phyloP scores from a whole-genome alignment of 1,140 invertebrate genomes.

The Harpegnathos saltator region DNA sequence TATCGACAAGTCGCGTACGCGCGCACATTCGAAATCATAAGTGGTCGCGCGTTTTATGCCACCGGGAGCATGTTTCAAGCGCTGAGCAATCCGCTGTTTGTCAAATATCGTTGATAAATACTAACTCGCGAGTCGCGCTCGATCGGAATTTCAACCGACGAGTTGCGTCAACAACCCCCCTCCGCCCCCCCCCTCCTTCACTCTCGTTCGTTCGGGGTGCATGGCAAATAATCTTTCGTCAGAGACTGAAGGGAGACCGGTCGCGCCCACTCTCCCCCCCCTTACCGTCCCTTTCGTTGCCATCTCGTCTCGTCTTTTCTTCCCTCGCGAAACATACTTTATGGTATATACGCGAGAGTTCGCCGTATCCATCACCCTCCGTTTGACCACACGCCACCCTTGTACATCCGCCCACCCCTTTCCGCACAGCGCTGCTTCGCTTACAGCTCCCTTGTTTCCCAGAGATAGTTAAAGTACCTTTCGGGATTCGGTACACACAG shows the following conservation, averaged over 20 bases:
- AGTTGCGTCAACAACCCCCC: slow-evolving; percentile 38
- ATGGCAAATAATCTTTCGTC: slow-evolving; percentile 43
- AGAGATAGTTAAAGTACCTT: no score
- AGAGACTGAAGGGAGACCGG: neutral
- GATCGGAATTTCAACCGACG: slow-evolving; percentile 29
- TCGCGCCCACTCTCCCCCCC: no score
- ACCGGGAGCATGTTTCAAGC: slow-evolving; percentile 46
- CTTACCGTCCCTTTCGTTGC: neutral
- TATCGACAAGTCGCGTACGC: slow-evolving; percentile 27
- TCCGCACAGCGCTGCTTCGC: neutral
- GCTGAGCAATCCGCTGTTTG: slow-evolving; percentile 1
- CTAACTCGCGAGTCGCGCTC: slow-evolving; percentile 28
- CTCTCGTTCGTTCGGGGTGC: no score
- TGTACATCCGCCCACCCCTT: neutral
- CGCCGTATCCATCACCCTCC: neutral
- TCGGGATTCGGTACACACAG: no score
- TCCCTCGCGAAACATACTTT: slow-evolving; percentile 5
- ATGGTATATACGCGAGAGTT: slow-evolving; percentile 13
- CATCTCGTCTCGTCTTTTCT: slow-evolving; percentile 28
- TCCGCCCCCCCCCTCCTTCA: no score
- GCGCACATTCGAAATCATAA: slow-evolving; percentile 44
- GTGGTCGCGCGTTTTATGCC: slow-evolving; percentile 47
- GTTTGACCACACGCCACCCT: slow-evolving; percentile 19
- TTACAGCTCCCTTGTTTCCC: slow-evolving; percentile 22
- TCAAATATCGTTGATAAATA: slow-evolving; percentile 40